Evolutionary conservation across 2,888 invertebrate genomes (phyloP).

Genomic region (Drosophila kokeensis): DNA sequence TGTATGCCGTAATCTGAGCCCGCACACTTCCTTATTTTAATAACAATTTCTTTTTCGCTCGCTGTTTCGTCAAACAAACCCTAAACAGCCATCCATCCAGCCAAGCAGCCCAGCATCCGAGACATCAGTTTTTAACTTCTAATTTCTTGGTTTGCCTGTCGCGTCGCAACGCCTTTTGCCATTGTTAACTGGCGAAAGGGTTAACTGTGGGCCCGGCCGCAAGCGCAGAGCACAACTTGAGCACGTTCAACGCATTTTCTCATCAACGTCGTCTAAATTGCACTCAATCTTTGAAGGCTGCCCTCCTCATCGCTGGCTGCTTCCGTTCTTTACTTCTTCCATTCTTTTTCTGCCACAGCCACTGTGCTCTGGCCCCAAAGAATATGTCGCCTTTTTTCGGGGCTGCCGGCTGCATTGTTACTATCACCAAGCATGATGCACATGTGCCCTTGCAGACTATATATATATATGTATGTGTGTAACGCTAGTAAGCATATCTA

Average conservation of each 20-base stretch:
- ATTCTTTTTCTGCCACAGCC: slow-evolving; percentile 28
- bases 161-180: slow-evolving; percentile 37
- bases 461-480: slow-evolving; percentile 10
- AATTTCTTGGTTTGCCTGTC: slow-evolving; percentile 56
- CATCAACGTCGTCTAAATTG: slow-evolving; percentile 80
- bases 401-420: slow-evolving; percentile 62
- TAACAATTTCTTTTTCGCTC: slow-evolving; percentile 33
- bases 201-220: slow-evolving; percentile 60
- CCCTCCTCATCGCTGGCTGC: slow-evolving; percentile 41
- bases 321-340: slow-evolving; percentile 46
- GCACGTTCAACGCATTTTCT: slow-evolving; percentile 81
- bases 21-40: slow-evolving; percentile 34
- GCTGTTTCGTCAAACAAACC: slow-evolving; percentile 47
- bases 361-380: slow-evolving; percentile 25
- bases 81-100: slow-evolving; percentile 33
- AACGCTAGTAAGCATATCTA: slow-evolving; percentile 11
- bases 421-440: slow-evolving; percentile 13
- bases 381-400: slow-evolving; percentile 58
- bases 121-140: slow-evolving; percentile 45
- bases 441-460: slow-evolving; percentile 40
- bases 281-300: slow-evolving; percentile 82
- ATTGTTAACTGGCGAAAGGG: slow-evolving; percentile 73
- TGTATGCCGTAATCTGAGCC: slow-evolving; percentile 46
- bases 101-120: neutral
- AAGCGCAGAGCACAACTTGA: slow-evolving; percentile 75